A percentile compares a stretch with the other conserved stretches of the same genome.
phyloP scores from a whole-genome alignment of 2,113 vertebrate genomes.

The Microcebus griseorufus region DNA sequence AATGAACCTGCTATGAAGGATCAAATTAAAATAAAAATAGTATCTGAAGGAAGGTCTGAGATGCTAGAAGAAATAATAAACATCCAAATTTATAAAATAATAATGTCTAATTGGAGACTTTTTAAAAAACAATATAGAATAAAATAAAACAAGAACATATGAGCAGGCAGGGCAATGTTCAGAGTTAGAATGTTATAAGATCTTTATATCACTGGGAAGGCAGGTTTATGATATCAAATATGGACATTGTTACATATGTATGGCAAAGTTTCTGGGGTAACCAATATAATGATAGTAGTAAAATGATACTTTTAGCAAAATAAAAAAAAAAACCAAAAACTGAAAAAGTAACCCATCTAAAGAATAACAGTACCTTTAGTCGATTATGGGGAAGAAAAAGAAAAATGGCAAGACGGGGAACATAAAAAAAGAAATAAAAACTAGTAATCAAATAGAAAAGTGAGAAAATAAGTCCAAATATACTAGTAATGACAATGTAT shows the following conservation, averaged over 20 bases:
- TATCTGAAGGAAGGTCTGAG: neutral
- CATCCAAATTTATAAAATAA: neutral
- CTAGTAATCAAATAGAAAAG: neutral
- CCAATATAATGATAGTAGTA: neutral
- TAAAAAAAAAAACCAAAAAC: neutral
- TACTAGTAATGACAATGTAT: neutral
- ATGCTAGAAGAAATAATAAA: neutral
- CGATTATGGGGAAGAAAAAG: too few relatives aligned
- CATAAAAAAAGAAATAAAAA: neutral
- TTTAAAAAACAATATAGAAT: neutral
- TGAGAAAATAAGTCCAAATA: neutral
- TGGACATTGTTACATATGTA: neutral
- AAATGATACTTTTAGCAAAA: neutral
- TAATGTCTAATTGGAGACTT: neutral
- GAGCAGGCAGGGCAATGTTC: neutral
- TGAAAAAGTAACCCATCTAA: neutral
- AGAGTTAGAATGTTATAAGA: neutral
- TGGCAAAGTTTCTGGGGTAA: neutral
- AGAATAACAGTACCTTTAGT: neutral
- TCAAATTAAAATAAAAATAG: neutral
- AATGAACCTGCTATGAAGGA: neutral
- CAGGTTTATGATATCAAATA: neutral
- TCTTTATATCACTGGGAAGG: neutral
- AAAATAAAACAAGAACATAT: neutral
- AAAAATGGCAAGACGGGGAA: neutral